Evolutionary conservation across 1,140 invertebrate species (phyloP).

Genomic region (Periplaneta americana): DNA sequence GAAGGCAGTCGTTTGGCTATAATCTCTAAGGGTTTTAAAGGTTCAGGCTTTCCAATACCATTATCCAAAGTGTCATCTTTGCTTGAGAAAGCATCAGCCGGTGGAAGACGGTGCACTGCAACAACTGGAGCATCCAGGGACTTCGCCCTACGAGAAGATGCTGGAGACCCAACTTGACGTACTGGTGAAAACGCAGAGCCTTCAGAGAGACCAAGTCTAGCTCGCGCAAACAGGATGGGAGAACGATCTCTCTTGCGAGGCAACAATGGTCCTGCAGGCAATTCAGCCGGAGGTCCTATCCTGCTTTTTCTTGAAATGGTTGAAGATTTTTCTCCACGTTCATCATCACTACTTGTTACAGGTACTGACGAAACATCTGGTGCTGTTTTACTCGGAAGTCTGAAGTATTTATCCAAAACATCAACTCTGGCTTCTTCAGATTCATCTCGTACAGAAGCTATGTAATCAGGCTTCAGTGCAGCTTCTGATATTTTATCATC

Average conservation of each 20-base stretch:
- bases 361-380: background rate
- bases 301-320: constrained; percentile 47
- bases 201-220: constrained; percentile 70
- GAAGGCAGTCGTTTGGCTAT: background rate
- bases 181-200: constrained; percentile 66
- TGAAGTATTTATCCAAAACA: background rate
- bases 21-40: background rate
- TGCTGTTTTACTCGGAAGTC: background rate
- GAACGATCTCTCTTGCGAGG: constrained; percentile 51
- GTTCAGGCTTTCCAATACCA: background rate
- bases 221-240: constrained; percentile 70
- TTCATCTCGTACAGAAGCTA: background rate
- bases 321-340: constrained; percentile 35
- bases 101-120: constrained; percentile 65
- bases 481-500: background rate
- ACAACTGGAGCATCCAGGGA: constrained; percentile 78
- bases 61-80: constrained; percentile 72
- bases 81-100: constrained; percentile 79
- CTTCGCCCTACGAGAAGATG: constrained; percentile 66
- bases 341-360: background rate
- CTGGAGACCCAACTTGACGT: constrained; percentile 62
- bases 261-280: constrained; percentile 9
- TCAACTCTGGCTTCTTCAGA: background rate
- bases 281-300: constrained; percentile 19
- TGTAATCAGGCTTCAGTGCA: background rate